Evolutionary conservation across 2,113 vertebrate species (phyloP), one percentile per base, ranked within the genome.

Genomic region (Seriola dumerili): DNA sequence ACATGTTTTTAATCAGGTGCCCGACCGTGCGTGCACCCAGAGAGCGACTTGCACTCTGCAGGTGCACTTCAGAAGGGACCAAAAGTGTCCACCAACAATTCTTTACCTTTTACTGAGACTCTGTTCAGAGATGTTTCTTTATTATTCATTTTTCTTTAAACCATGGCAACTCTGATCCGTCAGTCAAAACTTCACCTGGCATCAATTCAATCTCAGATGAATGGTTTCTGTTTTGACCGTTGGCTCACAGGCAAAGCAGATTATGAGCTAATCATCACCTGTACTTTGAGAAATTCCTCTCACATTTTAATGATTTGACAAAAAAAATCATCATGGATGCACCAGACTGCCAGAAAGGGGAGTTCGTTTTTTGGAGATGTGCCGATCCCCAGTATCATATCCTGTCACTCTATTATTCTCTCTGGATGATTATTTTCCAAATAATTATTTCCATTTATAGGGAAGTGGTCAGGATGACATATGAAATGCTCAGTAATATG

Each of bases 31-130:
- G 81, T 77, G 75, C 77, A 54, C 86, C 70, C 61, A 44, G 91
- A 83, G 90, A 76, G 93, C 92, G 90, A 64, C 93, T 93, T 87
- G 93, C 92, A 34, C 87, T 93, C 91, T 90, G 88, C 40, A 4
- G 66, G 68, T 61, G 69, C 65, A 50, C 81, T 68, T 44, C 16
- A 73, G 21, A 59, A n/a, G 64, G 64, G 80, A 59, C 61, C 73
- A 75, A 75, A 79, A 68, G 80, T 59, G 64, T 85, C 80, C 74
- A 8, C 44, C 50, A 48, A 74, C 79, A 76, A 83, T 72, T 84
- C 74, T 83, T 67, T 68, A 29, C 8, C 6, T 69, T 79, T 84
- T 77, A 73, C 72, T 25, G 62, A 83, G 67, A 72, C 68, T 65
- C 38, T 74, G 19, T 85, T 86, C 76, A 80, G 67, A 66, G 57